Evolutionary conservation across 2,797 vertebrate species (phyloP).

Genomic region (Babyrousa celebensis): DNA sequence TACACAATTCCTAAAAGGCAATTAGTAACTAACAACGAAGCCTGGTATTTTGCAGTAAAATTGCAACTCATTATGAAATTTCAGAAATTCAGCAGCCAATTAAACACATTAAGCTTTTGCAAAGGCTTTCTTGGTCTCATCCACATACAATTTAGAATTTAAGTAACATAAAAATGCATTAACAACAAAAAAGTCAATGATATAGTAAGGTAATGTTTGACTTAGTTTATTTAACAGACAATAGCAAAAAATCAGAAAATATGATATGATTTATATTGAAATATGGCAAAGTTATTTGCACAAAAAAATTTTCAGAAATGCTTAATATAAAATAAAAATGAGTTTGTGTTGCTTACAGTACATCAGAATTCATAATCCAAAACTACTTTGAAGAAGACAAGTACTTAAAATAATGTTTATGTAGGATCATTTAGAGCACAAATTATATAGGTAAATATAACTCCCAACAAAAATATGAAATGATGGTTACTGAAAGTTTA

Average conservation of each 20-base stretch:
- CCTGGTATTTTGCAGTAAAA: not conserved
- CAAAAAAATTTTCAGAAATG: not conserved
- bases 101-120: not conserved
- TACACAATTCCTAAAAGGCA: not conserved
- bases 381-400: not conserved
- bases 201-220: not conserved
- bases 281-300: not conserved
- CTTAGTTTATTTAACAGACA: slow-evolving; percentile 34
- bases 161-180: not conserved
- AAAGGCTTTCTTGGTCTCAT: not conserved
- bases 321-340: not conserved
- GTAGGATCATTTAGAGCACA: not conserved
- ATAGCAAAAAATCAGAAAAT: not conserved
- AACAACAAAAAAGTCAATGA: not conserved
- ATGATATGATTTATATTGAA: not conserved
- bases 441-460: not conserved
- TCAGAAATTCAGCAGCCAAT: slow-evolving; percentile 7
- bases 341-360: not conserved
- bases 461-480: slow-evolving; percentile 9
- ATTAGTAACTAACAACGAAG: not conserved
- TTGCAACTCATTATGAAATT: not conserved
- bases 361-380: not conserved
- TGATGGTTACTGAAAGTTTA: slow-evolving; percentile 66
- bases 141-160: not conserved
- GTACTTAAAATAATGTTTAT: not conserved